These are phyloP conservation scores for Otolemur crassicaudatus DNA, from an alignment of 2,797 vertebrate genomes.

Conservation along the genomic window DNA sequence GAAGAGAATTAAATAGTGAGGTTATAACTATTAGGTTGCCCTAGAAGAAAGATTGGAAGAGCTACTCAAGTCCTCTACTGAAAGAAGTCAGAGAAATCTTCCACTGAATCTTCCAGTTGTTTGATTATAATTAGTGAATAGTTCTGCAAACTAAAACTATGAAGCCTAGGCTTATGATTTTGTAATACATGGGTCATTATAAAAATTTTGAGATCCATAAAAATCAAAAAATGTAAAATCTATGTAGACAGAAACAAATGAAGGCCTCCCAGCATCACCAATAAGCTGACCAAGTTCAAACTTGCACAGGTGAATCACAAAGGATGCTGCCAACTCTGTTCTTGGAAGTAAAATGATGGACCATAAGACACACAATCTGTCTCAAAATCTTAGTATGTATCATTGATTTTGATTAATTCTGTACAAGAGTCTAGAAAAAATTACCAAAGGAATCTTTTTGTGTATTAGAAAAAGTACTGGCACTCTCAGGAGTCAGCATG, in stretches of 20 bases:
- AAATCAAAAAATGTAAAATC: no score
- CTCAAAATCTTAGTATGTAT: no score
- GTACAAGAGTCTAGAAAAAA: not conserved
- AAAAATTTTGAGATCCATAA: no score
- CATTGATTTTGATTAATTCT: not conserved
- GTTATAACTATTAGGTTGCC: not conserved
- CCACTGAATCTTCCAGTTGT: not conserved
- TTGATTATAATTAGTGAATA: not conserved
- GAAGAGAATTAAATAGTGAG: not conserved
- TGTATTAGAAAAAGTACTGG: not conserved
- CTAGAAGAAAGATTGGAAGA: not conserved
- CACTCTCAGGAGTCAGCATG: not conserved
- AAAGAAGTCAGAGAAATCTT: not conserved
- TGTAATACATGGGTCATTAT: not conserved
- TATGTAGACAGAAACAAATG: no score
- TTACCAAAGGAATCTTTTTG: not conserved
- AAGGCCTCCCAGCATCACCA: no score
- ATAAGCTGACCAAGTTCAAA: no score
- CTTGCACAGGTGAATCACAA: no score
- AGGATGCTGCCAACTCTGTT: no score
- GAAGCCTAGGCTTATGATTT: not conserved
- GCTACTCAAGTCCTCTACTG: not conserved
- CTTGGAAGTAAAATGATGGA: no score
- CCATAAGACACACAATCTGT: no score
- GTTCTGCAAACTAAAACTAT: not conserved